phyloP scores from a whole-genome alignment of 2,797 vertebrate species.

The Chiloscyllium punctatum region DNA sequence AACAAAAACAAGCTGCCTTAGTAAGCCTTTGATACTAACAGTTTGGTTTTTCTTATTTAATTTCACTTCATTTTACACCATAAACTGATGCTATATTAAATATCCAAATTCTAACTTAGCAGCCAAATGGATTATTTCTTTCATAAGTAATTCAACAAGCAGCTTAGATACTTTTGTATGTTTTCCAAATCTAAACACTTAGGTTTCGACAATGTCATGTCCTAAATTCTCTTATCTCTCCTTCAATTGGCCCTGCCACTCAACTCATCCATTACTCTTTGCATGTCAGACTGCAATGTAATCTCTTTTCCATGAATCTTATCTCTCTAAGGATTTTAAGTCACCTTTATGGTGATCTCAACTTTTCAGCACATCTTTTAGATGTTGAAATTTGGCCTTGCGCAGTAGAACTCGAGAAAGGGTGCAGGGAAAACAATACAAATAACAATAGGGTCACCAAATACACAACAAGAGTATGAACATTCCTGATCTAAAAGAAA shows the following conservation, averaged over 20 bases:
- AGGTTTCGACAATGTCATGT: slow-evolving; percentile 2
- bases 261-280: slow-evolving; percentile 56
- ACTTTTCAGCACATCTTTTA: slow-evolving; percentile 36
- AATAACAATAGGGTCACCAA: neutral
- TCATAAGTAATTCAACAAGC: slow-evolving; percentile 10
- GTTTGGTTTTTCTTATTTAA: neutral
- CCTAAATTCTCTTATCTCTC: slow-evolving; percentile 57
- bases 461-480: neutral
- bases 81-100: neutral
- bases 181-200: slow-evolving; percentile 13
- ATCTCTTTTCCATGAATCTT: slow-evolving; percentile 61
- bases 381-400: neutral
- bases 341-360: slow-evolving; percentile 32
- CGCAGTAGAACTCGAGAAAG: neutral
- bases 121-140: neutral
- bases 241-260: slow-evolving; percentile 58
- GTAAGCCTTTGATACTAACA: slow-evolving; percentile 9
- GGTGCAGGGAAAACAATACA: neutral
- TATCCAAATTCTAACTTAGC: neutral
- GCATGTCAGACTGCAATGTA: slow-evolving; percentile 58
- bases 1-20: slow-evolving; percentile 7
- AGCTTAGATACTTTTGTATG: neutral
- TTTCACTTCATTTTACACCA: neutral
- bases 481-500: neutral
- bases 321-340: slow-evolving; percentile 45